Evolutionary conservation across 2,113 vertebrate species (phyloP).

Genomic region (Microtus montanus): DNA sequence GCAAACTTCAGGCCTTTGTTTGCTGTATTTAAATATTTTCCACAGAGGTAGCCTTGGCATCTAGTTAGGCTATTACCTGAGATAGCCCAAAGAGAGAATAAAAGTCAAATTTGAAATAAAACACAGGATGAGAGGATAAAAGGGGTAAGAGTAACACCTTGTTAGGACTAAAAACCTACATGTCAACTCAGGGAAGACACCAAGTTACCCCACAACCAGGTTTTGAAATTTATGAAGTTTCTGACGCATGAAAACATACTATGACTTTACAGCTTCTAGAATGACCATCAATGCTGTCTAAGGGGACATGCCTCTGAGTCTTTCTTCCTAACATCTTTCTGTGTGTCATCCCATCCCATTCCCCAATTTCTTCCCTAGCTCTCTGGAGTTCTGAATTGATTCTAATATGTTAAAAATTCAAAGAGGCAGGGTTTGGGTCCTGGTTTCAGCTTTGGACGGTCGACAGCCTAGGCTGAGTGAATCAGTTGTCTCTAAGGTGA

Average conservation of each 20-base stretch:
- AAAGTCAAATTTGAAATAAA: not conserved
- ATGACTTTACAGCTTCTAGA: not conserved
- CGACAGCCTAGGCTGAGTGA: not conserved
- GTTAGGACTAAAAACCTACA: not conserved
- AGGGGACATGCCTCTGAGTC: not conserved
- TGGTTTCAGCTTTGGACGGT: not conserved
- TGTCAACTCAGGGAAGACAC: not conserved
- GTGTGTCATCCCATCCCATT: accelerated
- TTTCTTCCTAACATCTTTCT: not conserved
- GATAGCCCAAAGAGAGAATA: not conserved
- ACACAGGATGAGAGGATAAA: not conserved
- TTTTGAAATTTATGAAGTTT: not conserved
- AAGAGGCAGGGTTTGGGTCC: not conserved
- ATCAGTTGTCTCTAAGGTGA: not conserved
- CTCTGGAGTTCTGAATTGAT: not conserved
- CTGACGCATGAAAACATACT: not conserved
- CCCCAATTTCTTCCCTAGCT: not conserved
- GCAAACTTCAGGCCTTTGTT: not conserved
- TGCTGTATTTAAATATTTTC: not conserved
- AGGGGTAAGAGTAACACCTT: not conserved
- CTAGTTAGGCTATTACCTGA: not conserved
- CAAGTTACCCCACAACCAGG: not conserved
- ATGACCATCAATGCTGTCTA: not conserved
- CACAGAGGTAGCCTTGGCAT: not conserved
- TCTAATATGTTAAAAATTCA: not conserved